A percentile compares a stretch with the other conserved stretches of the same genome.
Conservation (phyloP, 2,113 vertebrate genomes). For the Saccopteryx leptura region DNA sequence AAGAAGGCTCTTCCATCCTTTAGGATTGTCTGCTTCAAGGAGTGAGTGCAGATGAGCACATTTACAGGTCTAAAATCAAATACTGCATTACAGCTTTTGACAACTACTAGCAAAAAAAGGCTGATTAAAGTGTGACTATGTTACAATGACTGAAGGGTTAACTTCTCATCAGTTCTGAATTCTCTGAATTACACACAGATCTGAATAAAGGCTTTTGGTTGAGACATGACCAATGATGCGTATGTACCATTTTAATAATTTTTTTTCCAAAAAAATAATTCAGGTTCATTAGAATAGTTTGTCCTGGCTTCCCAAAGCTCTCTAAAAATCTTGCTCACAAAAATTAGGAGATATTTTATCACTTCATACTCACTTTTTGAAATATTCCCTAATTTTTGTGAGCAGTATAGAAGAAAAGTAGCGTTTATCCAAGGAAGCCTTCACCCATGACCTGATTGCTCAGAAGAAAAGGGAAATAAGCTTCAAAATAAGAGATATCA, state of each 20-base stretch:
- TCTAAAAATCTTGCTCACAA: too few species aligned
- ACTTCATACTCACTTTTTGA: too few species aligned
- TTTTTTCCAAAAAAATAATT: constrained; percentile 32
- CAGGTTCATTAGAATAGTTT: background rate
- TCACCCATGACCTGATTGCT: background rate
- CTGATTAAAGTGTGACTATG: constrained; percentile 22
- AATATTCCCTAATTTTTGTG: too few species aligned
- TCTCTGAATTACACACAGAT: background rate
- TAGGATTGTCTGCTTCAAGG: constrained; percentile 67
- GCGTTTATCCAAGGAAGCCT: background rate
- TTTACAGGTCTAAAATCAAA: constrained; percentile 73
- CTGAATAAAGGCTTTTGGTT: background rate
- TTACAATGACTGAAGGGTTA: background rate
- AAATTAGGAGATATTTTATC: too few species aligned
- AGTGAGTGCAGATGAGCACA: constrained; percentile 52
- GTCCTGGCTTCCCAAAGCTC: constrained; percentile 15
- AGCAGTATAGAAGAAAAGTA: background rate
- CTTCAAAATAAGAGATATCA: constrained; percentile 1
- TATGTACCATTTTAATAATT: background rate
- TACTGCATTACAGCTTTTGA: constrained; percentile 51
- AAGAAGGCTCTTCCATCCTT: constrained; percentile 64
- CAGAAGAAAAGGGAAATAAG: background rate
- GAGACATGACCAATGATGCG: background rate
- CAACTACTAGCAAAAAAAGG: constrained; percentile 63
- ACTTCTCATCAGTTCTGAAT: background rate